Evolutionary conservation across 2,797 vertebrate genomes (phyloP).

Genomic region (Sebastes ruberrimus): DNA sequence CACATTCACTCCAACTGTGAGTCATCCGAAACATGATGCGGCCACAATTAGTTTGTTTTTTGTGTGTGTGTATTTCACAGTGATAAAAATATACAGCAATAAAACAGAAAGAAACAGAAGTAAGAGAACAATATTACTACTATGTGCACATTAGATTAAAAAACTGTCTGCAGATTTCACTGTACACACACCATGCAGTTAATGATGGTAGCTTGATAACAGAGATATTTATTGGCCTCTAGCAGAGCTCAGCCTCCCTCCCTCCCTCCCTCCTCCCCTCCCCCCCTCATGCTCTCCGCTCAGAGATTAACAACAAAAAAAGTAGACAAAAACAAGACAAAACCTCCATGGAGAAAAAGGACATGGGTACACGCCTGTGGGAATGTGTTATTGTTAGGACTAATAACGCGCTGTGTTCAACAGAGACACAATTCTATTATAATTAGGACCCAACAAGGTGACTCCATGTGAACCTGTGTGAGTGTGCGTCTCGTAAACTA

Average conservation of each 20-base stretch:
- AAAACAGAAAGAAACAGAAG: background rate
- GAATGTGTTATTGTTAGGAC: conserved; percentile 60
- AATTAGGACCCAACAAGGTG: conserved; percentile 72
- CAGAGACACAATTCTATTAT: conserved; percentile 54
- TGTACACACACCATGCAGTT: background rate
- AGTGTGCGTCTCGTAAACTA: conserved; percentile 61
- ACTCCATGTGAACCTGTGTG: conserved; percentile 29
- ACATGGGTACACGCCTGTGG: conserved; percentile 57
- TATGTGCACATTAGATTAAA: background rate
- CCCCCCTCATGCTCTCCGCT: conserved; percentile 3
- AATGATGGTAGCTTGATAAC: conserved; percentile 11
- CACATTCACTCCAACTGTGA: conserved; percentile 17
- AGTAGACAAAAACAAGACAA: conserved; percentile 46
- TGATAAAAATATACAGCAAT: background rate
- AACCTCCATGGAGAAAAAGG: conserved; percentile 39
- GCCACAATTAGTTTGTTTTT: conserved; percentile 11
- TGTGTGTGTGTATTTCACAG: background rate
- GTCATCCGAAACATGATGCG: conserved; percentile 26
- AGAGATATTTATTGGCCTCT: background rate
- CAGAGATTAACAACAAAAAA: conserved; percentile 34
- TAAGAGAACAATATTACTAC: background rate
- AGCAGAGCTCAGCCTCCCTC: background rate
- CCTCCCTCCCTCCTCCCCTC: background rate
- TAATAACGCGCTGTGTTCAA: conserved; percentile 61
- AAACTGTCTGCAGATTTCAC: background rate